Percentiles rank a stretch among this genome's conserved stretches.
These are phyloP conservation scores for Sinocyclocheilus anophthalmus DNA, from an alignment of 2,113 vertebrate genomes.

Conservation along the genomic window DNA sequence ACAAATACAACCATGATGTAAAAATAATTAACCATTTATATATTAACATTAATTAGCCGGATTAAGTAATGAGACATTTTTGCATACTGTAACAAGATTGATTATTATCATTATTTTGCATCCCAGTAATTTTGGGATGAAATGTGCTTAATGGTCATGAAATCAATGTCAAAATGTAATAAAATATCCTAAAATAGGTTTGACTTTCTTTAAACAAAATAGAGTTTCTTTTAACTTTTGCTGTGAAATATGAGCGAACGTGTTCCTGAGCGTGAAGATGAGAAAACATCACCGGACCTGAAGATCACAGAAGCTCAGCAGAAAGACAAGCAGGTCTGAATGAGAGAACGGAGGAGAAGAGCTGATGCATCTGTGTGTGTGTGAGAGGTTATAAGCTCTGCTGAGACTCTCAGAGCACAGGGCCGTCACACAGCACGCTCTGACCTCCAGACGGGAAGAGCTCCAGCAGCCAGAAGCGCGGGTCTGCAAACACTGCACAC, in stretches of 20 bases:
- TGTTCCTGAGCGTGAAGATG: background rate
- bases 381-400: too few relatives aligned
- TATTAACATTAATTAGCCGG: background rate
- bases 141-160: background rate
- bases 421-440: constrained; percentile 76
- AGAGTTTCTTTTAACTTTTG: too few relatives aligned
- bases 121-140: background rate
- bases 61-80: background rate
- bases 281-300: background rate
- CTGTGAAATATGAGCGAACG: background rate
- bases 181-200: background rate
- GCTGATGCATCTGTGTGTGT: too few relatives aligned
- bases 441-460: constrained; percentile 73
- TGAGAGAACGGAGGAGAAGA: too few relatives aligned
- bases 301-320: background rate
- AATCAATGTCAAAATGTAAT: background rate
- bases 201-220: background rate
- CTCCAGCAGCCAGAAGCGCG: constrained; percentile 78
- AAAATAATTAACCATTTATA: background rate
- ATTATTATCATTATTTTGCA: background rate
- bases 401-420: constrained; percentile 58
- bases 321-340: too few relatives aligned
- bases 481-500: constrained; percentile 73
- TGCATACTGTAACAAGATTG: background rate
- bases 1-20: background rate